Percentiles rank a stretch among this genome's conserved stretches.
Conservation (phyloP, 23 tunicate genomes). For the Phallusia fumigata region DNA sequence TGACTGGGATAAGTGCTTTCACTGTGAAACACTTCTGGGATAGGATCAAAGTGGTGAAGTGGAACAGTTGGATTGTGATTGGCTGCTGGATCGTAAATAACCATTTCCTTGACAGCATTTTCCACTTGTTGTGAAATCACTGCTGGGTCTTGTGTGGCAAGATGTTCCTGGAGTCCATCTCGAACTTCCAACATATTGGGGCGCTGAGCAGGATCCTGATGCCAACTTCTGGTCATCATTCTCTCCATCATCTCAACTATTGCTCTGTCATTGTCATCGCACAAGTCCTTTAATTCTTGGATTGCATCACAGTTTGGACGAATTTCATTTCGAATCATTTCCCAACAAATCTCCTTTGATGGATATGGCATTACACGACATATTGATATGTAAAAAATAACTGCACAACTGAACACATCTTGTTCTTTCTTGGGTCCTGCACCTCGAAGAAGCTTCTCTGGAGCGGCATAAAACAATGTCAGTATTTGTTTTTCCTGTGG, state of each 20-base stretch:
- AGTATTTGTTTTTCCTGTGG: background rate
- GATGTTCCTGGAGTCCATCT: background rate
- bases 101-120: background rate
- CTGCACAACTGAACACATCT: constrained; percentile 1
- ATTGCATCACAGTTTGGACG: background rate
- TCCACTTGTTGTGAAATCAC: background rate
- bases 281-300: background rate
- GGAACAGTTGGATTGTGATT: background rate
- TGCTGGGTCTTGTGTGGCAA: background rate
- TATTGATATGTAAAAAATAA: background rate
- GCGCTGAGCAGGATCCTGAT: background rate
- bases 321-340: background rate
- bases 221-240: background rate
- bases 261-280: background rate
- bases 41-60: background rate
- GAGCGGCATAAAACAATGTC: background rate
- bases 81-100: background rate
- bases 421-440: background rate
- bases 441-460: background rate
- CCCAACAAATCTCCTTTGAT: background rate
- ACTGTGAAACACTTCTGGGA: background rate
- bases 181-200: constrained; percentile 3
- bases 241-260: background rate
- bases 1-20: background rate
- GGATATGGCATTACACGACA: background rate